Percentiles rank a stretch among this genome's conserved stretches.
These are phyloP conservation scores for Mormoops blainvillei DNA, from an alignment of 2,113 vertebrate genomes.

Conservation along the genomic window DNA sequence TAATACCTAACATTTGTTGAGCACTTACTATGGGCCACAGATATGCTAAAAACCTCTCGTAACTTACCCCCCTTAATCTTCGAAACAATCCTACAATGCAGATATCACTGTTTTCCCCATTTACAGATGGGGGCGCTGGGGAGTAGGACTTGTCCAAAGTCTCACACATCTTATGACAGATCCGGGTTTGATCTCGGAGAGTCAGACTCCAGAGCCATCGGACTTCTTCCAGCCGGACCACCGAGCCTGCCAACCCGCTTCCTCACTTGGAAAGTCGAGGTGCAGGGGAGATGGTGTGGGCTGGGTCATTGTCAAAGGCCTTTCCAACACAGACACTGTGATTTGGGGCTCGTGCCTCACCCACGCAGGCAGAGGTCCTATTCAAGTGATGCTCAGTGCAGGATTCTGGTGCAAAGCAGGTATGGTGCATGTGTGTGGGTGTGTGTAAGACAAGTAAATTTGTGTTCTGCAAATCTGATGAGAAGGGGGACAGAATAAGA, in stretches of 20 bases:
- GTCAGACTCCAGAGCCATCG: not conserved
- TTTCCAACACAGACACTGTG: not conserved
- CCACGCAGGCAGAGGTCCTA: no score
- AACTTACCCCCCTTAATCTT: fast-evolving
- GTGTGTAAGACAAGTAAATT: not conserved
- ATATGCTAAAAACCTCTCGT: not conserved
- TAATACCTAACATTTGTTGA: not conserved
- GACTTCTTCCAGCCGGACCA: not conserved
- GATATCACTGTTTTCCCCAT: not conserved
- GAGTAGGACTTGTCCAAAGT: not conserved
- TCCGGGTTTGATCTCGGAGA: not conserved
- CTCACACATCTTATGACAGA: no score
- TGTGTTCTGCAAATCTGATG: not conserved
- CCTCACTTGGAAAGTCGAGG: not conserved
- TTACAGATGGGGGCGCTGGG: not conserved
- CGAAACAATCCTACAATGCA: fast-evolving
- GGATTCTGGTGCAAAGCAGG: not conserved
- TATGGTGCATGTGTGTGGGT: not conserved
- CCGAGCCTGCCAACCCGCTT: not conserved
- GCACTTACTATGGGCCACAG: not conserved
- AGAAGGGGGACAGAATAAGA: not conserved
- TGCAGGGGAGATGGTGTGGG: not conserved
- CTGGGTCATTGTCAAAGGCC: fast-evolving
- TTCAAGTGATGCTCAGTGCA: not conserved
- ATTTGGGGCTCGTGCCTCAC: not conserved